Conservation (phyloP, 1,140 invertebrate species). For the Glomeris maerens region DNA sequence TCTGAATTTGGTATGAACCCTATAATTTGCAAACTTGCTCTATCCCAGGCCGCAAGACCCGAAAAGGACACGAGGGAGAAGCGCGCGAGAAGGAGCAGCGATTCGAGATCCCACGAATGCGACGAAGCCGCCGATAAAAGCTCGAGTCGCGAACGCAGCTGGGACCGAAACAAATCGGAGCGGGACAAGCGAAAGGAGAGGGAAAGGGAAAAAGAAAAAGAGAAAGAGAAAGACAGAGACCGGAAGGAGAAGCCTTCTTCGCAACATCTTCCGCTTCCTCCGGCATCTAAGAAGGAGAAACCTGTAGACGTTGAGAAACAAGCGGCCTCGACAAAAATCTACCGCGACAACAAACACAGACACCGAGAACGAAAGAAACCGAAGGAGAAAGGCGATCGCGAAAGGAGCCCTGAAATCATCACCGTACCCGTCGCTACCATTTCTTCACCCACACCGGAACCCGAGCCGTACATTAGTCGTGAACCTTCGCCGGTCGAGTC, state of each 20-base stretch:
- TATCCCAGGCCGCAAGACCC: background rate
- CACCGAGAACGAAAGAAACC: slow-evolving; percentile 18
- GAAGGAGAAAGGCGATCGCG: slow-evolving; percentile 37
- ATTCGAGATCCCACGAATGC: background rate
- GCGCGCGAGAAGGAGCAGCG: slow-evolving; percentile 21
- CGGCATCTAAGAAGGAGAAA: slow-evolving; percentile 11
- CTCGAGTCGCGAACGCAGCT: slow-evolving; percentile 15
- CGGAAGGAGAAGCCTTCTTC: slow-evolving; percentile 8
- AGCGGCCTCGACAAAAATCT: slow-evolving; percentile 2
- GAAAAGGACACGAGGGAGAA: slow-evolving; percentile 20
- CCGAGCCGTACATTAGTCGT: too few species aligned
- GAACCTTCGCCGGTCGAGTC: slow-evolving; percentile 19
- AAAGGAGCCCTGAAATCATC: slow-evolving; percentile 33
- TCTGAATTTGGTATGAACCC: background rate
- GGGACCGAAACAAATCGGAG: slow-evolving; percentile 34
- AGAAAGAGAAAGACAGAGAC: slow-evolving; percentile 24
- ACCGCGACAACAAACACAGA: slow-evolving; percentile 17
- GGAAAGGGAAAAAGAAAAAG: slow-evolving; percentile 31
- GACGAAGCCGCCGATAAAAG: background rate
- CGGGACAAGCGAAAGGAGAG: slow-evolving; percentile 40
- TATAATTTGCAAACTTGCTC: background rate
- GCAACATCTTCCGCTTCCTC: background rate
- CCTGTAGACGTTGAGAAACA: slow-evolving; percentile 7
- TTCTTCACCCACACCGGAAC: background rate
- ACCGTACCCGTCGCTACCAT: background rate